Percentiles rank a stretch among this genome's conserved stretches.
phyloP scores from a whole-genome alignment of 1,140 invertebrate species.

The Ips nitidus region DNA sequence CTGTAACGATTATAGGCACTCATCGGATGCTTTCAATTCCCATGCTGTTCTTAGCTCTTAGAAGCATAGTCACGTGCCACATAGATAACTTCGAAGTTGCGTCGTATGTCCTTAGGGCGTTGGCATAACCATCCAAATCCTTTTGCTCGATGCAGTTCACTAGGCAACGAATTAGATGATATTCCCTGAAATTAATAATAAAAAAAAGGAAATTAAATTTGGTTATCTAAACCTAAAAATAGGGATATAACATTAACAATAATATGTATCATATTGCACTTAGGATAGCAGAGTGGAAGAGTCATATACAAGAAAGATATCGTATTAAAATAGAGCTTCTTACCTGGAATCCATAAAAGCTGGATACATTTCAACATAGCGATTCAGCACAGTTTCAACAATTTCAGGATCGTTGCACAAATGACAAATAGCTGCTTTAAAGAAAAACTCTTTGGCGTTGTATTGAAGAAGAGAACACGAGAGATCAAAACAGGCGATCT shows the following conservation, averaged over 20 bases:
- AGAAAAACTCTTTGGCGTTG: constrained; percentile 97
- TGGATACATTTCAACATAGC: constrained; percentile 91
- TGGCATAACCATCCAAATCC: constrained; percentile 92
- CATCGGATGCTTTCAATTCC: constrained; percentile 9
- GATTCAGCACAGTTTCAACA: constrained; percentile 87
- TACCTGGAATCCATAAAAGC: constrained; percentile 83
- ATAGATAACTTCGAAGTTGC: constrained; percentile 93
- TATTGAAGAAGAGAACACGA: constrained; percentile 95
- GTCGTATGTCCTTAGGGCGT: constrained; percentile 77
- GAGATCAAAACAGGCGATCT: constrained; percentile 87
- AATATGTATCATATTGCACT: no score
- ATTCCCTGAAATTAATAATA: constrained; percentile 61
- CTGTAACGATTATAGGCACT: no score
- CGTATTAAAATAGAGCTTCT: not conserved
- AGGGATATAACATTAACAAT: no score
- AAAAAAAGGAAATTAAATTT: no score
- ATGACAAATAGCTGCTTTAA: constrained; percentile 90
- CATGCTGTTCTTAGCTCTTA: constrained; percentile 33
- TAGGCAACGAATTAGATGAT: constrained; percentile 57
- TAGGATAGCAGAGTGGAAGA: no score
- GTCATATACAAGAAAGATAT: no score
- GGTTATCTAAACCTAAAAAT: no score
- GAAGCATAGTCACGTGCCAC: constrained; percentile 37
- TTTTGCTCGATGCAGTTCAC: constrained; percentile 89
- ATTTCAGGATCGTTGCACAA: constrained; percentile 94